Base-by-base conservation (phyloP, 2,888 invertebrate species). In the Zhuqinia jingwanae region DNA sequence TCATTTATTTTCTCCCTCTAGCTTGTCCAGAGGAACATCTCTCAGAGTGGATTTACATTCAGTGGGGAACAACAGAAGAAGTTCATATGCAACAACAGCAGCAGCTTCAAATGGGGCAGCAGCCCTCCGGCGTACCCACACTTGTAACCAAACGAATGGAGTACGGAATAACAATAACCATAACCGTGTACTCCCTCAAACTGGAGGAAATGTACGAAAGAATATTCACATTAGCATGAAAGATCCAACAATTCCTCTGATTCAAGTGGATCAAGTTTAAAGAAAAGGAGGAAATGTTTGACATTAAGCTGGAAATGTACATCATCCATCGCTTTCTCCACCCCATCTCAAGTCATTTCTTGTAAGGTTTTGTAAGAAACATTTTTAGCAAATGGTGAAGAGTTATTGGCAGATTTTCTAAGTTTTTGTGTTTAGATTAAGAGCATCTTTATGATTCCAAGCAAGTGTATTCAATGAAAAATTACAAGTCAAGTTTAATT, bases 221-320 rank as follows among this genome's bases (percentile, higher is more conserved):
- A 88, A 88, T 65, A 88, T 85, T 50, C 89, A 89, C 79, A 88
- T 89, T 85, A 89, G 76, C 60, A 89, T 89, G 88, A 88, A 88
- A 65, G 88, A 88, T 78, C 78, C 87, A 6, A 86, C 82, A 22
- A 88, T 89, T 78, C 89, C 89, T 25, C 73, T 89, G 15, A 89
- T 89, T 50, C 89, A 89, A 85, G 89, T 89, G 20, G 89, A 88
- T 78, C 89, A 89, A 79, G 89, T 89, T 15, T 89, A 88, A 88
- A 75, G 11, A n/a, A 13, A 63, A 8, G 5, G 3, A n/a, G 25
- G 8, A 13, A 47, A 22, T 27, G 17, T 22, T 73, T 17, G 53
- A 47, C 10, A 50, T n/a, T 13, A 27, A 70, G 17, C 1, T 22
- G 15, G 25, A 22, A 10, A 22, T 25, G 11, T 2, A 15, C 25